A percentile compares a stretch with the other conserved stretches of the same genome.
These are phyloP conservation scores for Drosophila orena DNA, from an alignment of 1,140 invertebrate genomes.

Conservation along the genomic window DNA sequence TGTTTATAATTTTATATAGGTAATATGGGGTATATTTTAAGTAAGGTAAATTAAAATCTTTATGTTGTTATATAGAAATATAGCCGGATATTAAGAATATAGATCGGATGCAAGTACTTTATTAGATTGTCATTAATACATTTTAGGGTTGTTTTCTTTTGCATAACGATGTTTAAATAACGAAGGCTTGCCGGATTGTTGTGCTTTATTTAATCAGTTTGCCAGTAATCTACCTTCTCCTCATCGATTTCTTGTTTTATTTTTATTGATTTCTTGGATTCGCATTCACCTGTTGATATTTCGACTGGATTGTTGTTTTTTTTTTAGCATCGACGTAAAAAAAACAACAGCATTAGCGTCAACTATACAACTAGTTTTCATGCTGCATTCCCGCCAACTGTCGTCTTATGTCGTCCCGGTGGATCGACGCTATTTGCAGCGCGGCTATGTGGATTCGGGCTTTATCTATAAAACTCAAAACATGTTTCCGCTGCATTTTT, in stretches of 20 bases:
- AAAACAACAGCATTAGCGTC: conserved; percentile 45
- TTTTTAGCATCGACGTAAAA: conserved; percentile 52
- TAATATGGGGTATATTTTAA: too few relatives aligned
- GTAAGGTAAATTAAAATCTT: too few relatives aligned
- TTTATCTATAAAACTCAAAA: conserved; percentile 70
- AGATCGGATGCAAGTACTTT: too few relatives aligned
- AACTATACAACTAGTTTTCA: conserved; percentile 76
- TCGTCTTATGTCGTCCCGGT: conserved; percentile 38
- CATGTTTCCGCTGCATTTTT: conserved; percentile 67
- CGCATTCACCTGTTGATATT: conserved; percentile 80
- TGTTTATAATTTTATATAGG: too few relatives aligned
- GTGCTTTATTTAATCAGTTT: neutral
- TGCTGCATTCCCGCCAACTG: conserved; percentile 65
- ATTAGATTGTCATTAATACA: too few relatives aligned
- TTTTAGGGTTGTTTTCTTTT: neutral
- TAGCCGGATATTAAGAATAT: too few relatives aligned
- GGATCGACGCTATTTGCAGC: conserved; percentile 28
- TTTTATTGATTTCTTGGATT: conserved; percentile 73
- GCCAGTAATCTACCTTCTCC: neutral
- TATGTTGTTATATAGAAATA: too few relatives aligned
- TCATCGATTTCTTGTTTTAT: conserved; percentile 43
- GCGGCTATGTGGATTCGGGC: conserved; percentile 53
- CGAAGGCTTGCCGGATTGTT: conserved; percentile 5
- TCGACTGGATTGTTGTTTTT: conserved; percentile 56
- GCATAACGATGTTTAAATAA: conserved; percentile 4